These are phyloP conservation scores for Scomber colias DNA, from an alignment of 2,113 vertebrate species.

Conservation along the genomic window DNA sequence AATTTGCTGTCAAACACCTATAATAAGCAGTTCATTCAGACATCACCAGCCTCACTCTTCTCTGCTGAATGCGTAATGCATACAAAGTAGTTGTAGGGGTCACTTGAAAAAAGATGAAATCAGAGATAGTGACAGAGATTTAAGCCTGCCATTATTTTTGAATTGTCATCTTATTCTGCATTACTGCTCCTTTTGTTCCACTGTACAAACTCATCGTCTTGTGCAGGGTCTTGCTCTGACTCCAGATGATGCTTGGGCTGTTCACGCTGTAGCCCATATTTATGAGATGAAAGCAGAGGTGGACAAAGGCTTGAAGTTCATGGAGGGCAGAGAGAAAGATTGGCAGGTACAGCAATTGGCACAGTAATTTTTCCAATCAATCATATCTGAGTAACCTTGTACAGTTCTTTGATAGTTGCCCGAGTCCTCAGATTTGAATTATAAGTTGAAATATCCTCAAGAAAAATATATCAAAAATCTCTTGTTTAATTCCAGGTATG, in stretches of 20 bases:
- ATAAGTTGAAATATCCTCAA: not conserved
- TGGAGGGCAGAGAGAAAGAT: constrained; percentile 88
- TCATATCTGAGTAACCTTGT: not conserved
- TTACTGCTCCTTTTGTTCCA: not conserved
- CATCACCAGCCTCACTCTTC: not conserved
- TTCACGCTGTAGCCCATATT: constrained; percentile 92
- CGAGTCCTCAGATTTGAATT: not conserved
- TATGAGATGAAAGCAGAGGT: constrained; percentile 93
- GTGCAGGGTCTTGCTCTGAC: constrained; percentile 88
- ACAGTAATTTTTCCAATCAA: not conserved
- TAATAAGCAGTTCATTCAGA: constrained; percentile 21
- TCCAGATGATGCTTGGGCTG: constrained; percentile 90
- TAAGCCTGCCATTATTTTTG: not conserved
- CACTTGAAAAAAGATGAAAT: constrained; percentile 17
- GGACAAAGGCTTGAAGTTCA: constrained; percentile 89
- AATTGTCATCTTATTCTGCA: not conserved
- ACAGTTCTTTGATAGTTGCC: not conserved
- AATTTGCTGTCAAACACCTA: constrained; percentile 29
- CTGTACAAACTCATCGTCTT: not conserved
- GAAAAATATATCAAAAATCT: constrained; percentile 9
- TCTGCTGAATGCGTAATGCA: constrained; percentile 10
- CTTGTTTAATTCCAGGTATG: constrained; percentile 81
- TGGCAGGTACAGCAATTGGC: constrained; percentile 88
- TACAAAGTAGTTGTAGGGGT: constrained; percentile 18
- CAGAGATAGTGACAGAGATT: not conserved